Evolutionary conservation across 2,797 vertebrate species (phyloP), one percentile per base, ranked within the genome.

Genomic region (Sebastes vulpes): DNA sequence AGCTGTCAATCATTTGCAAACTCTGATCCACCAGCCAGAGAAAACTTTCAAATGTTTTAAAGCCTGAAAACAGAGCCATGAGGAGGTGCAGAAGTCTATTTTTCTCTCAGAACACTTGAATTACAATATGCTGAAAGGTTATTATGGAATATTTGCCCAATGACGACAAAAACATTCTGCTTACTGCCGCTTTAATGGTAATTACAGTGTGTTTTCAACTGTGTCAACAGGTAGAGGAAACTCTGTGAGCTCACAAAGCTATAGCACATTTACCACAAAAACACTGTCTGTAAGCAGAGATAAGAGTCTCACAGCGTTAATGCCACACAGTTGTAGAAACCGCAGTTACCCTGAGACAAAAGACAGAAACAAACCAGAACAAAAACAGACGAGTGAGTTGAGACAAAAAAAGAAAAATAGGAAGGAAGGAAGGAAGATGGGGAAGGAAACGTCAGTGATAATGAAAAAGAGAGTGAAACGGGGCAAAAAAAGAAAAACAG

Each of bases 281-380:
- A 3, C 4, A 2, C 18, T 2, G 18, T 56, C 35, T 20, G 42
- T 65, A 57, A 54, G 53, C 23, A 56, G n/a, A 56, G 25, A 72
- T 28, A 70, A 65, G 4, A 12, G 20, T 58, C 54, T 54, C 46
- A 16, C 56, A 16, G 54, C 2, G 2, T 58, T 32, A 53, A 65
- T 50, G 65, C 35, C 11, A 12, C 20, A 3, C 50, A 12, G 38
- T 6, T 1, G n/a, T 2, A 26, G 58, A 63, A 82, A 63, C 48
- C 28, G 42, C 25, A 35, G 46, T 23, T 26, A 18, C 28, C 16
- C 21, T 0, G 6, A 32, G 53, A 48, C 32, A 29, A 59, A 23
- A 42, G 21, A 54, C 18, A 59, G 32, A 75, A 53, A n/a, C 5
- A 65, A 63, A 65, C 54, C 38, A 54, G 68, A 84, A 46, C 25